Base-by-base conservation (phyloP, 1,140 invertebrate genomes). In the Drosophila insularis region DNA sequence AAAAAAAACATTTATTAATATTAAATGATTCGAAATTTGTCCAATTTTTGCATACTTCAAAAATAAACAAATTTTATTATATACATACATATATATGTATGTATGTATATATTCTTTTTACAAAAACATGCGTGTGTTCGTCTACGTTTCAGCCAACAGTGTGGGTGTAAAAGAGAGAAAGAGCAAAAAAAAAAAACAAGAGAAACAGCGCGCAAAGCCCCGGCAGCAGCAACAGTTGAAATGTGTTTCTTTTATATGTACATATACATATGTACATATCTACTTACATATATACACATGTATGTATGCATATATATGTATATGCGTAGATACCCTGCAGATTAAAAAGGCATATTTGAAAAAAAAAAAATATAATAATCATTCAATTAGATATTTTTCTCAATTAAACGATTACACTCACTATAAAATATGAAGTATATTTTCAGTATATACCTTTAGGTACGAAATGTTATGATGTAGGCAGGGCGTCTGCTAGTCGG, bases 201-300 rank as follows among this genome's bases (percentile, higher is more conserved):
- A 78, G 64, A 78, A 74, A 63, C 75, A 80, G 54, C 74, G 62
- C 71, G 72, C 71, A 71, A 72, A 37, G 54, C 43, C 43, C 43
- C 43, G 43, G 62, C 58, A 60, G 35, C 43, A 73, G 81, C 81
- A 87, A 81, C 70, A 86, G 71, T 78, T 86, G 68, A 85, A 85
- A 85, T 86, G 78, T 81, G 58, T 78, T 73, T 68, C 53, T 75
- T 82, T 63, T 66, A 66, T 27, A 27, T 78, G 68, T 77, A n/a
- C 10, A 13, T 78, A 70, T 77, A n/a, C 10, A 13, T 37, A 37
- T 11, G 8, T 4, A 37, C 4, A 4, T n/a, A n/a, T n/a, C n/a
- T 23, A 23, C 3, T 4, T 4, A 23, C 23, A 23, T 78, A 70
- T 77, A n/a, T 0, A 37, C 3, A n/a, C 2, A 2, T 37, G 0